phyloP scores from a whole-genome alignment of 2,113 vertebrate species.

The Ivindomyrus marchei region DNA sequence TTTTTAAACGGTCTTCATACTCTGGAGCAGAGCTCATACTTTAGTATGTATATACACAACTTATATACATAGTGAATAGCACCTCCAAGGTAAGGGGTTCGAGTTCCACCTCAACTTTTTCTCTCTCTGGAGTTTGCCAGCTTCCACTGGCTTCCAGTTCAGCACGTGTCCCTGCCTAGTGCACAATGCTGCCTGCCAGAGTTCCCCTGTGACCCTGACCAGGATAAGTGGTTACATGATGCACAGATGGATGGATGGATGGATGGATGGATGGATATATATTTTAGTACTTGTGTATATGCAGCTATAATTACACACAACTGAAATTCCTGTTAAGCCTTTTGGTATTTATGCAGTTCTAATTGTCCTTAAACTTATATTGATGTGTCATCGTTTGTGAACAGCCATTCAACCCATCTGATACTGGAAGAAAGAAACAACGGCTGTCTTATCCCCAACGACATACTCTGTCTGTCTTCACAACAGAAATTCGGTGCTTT shows the following conservation, averaged over 20 bases:
- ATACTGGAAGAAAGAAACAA: neutral
- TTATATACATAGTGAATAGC: neutral
- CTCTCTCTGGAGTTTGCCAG: neutral
- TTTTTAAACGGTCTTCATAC: neutral
- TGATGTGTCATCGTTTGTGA: neutral
- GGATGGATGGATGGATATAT: neutral
- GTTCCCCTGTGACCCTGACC: neutral
- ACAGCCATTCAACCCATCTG: neutral
- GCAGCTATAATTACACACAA: neutral
- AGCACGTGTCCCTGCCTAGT: neutral
- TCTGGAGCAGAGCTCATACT: neutral
- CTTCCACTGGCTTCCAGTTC: neutral
- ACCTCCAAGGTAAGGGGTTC: neutral
- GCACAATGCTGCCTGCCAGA: neutral
- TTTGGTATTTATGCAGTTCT: neutral
- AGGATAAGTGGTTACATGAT: neutral
- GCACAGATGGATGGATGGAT: neutral
- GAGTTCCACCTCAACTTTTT: neutral
- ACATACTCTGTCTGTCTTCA: neutral
- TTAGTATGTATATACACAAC: neutral
- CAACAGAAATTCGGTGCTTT: neutral
- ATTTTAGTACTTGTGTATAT: neutral
- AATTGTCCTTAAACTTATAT: neutral
- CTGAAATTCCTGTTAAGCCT: neutral
- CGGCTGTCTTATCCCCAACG: neutral